Base-by-base conservation (phyloP, 2,113 vertebrate genomes). In the Tragelaphus scriptus region DNA sequence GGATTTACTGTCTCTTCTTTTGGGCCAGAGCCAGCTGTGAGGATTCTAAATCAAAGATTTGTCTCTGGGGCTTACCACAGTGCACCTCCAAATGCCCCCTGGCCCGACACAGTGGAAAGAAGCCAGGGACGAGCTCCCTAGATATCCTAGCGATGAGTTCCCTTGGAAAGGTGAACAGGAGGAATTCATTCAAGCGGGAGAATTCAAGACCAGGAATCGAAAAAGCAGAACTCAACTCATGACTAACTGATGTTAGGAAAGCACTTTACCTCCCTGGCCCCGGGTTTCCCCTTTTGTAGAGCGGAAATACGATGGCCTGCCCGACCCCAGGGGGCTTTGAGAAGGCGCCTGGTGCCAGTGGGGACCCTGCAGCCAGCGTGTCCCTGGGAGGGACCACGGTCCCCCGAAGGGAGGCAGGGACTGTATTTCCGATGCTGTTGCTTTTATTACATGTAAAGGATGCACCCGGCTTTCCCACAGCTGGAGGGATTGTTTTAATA, bases 211-310 rank as follows among this genome's bases (percentile, higher is more conserved):
- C 55, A 94, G 77, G 92, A 93, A 80, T 91, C 2, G 13, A 91
- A 81, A 98, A 97, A 95, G 95, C 96, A 96, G 97, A 97, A 97
- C 92, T 97, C 47, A 85, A 4, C 75, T 26, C 86, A 55, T 79
- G 94, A 95, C 89, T 88, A 68, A 68, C 79, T 28, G 81, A 40
- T 12, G 68, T 63, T 82, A 61, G 79, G 85, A 85, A 75, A 93
- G n/a, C 92, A 30, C 59, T 51, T 17, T 25, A 40, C 82, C 75
- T 84, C 58, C 32, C 44, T 12, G 13, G 40, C 77, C 93, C 91
- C 0, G 94, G 96, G 96, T 85, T 98, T 96, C 95, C 98, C 96
- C 98, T 96, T 95, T 53, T 51, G 68, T 5, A 51, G 82, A 85
- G 80, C 65, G 86, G 97, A 97, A 98, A 91, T 59, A 47, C 6